A percentile compares a stretch with the other conserved stretches of the same genome.
Conservation (phyloP, 1,140 invertebrate species). For the Intoshia linei region DNA sequence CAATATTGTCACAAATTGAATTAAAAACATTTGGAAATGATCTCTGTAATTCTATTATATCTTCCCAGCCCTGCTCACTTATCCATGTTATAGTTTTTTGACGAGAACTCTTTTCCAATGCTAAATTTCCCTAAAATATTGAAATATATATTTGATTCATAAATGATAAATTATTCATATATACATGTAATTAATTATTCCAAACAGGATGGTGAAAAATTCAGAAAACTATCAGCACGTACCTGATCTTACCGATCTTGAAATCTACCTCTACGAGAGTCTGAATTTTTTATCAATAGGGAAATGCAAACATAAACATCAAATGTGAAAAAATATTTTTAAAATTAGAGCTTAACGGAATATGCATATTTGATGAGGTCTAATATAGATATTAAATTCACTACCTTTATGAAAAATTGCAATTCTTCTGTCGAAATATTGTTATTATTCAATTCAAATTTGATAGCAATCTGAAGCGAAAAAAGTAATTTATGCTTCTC, state of each 20-base stretch:
- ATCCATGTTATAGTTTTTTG: conserved; percentile 37
- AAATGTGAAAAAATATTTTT: too few relatives aligned
- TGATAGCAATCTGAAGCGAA: conserved; percentile 54
- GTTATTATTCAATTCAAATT: conserved; percentile 34
- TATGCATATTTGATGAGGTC: too few relatives aligned
- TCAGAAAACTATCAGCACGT: not conserved
- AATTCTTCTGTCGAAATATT: conserved; percentile 33
- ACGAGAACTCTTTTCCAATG: conserved; percentile 34
- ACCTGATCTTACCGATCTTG: too few relatives aligned
- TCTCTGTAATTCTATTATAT: conserved; percentile 34
- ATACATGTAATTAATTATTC: not conserved
- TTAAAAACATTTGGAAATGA: conserved; percentile 36
- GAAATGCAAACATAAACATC: too few relatives aligned
- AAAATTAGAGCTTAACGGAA: too few relatives aligned
- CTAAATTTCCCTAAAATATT: conserved; percentile 29
- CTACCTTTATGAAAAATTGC: conserved; percentile 50
- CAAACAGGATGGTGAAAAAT: not conserved
- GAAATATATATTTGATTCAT: not conserved
- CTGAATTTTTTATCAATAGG: too few relatives aligned
- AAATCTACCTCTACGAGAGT: too few relatives aligned
- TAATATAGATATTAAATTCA: too few relatives aligned
- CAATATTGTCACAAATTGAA: conserved; percentile 32
- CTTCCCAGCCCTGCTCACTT: conserved; percentile 37
- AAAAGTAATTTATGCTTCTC: conserved; percentile 54
- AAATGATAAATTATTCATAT: not conserved